Percentiles rank a stretch among this genome's conserved stretches.
Conservation (phyloP, 2,888 invertebrate genomes). For the Plebejus melissa region DNA sequence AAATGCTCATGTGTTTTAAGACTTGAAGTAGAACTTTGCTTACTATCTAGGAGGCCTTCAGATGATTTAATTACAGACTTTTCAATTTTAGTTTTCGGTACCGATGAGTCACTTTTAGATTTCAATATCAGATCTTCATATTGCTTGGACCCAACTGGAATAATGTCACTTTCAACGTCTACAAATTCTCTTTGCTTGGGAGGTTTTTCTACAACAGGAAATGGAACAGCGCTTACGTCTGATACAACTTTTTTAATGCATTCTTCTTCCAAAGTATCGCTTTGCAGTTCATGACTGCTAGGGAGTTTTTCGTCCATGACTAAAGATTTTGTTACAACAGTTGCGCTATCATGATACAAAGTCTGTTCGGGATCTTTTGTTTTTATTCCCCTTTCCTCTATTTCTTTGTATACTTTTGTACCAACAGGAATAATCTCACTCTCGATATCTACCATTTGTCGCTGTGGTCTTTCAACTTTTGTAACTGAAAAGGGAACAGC, state of each 20-base stretch:
- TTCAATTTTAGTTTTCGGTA: constrained; percentile 71
- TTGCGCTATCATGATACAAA: constrained; percentile 44
- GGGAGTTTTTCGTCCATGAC: constrained; percentile 49
- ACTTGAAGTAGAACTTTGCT: constrained; percentile 80
- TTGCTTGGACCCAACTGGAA: constrained; percentile 62
- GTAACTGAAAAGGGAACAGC: constrained; percentile 64
- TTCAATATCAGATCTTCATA: constrained; percentile 70
- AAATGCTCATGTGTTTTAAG: constrained; percentile 75
- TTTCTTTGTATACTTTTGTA: constrained; percentile 67
- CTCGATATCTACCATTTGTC: constrained; percentile 72
- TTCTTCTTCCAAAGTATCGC: constrained; percentile 47
- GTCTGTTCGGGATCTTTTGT: constrained; percentile 54
- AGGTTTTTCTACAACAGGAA: constrained; percentile 64
- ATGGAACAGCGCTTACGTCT: constrained; percentile 66
- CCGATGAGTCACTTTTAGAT: constrained; percentile 72
- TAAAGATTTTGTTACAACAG: constrained; percentile 48
- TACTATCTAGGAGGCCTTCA: constrained; percentile 68
- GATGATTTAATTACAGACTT: constrained; percentile 63
- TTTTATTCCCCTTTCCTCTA: constrained; percentile 53
- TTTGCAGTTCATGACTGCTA: constrained; percentile 31
- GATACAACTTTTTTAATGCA: constrained; percentile 58
- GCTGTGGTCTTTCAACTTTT: constrained; percentile 58
- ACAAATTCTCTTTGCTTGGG: constrained; percentile 73
- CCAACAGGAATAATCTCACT: constrained; percentile 71
- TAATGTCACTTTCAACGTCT: constrained; percentile 70